Conservation (phyloP, 2,113 vertebrate genomes). For the Gymnogyps californianus region DNA sequence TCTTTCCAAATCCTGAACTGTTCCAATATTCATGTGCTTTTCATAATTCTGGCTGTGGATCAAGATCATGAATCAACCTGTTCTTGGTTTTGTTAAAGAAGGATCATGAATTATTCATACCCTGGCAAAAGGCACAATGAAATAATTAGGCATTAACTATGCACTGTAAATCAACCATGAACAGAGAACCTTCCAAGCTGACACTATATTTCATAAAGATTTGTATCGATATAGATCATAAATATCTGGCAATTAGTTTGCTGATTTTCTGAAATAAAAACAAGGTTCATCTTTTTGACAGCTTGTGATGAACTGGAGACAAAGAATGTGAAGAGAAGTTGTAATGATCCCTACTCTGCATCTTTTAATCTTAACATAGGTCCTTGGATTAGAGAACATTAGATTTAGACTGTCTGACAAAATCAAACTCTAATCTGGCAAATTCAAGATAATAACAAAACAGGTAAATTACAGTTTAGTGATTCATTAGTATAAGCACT, state of each 20-base stretch:
- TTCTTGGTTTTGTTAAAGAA: conserved; percentile 39
- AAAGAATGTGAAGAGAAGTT: background rate
- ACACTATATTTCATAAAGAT: conserved; percentile 7
- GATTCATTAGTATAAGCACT: background rate
- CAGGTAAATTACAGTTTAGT: background rate
- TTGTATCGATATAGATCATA: background rate
- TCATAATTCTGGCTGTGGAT: conserved; percentile 22
- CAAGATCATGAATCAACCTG: conserved; percentile 20
- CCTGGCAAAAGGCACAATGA: conserved; percentile 23
- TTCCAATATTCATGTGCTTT: background rate
- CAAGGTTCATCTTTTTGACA: background rate
- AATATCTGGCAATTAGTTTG: conserved; percentile 16
- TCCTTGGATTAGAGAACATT: background rate
- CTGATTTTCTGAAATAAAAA: conserved; percentile 17
- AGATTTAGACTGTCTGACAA: background rate
- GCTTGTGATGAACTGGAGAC: background rate
- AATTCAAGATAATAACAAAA: background rate
- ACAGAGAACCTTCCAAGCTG: background rate
- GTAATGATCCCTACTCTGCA: background rate
- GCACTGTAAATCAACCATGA: conserved; percentile 15
- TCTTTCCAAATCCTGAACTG: background rate
- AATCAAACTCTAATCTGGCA: background rate
- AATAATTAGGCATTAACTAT: conserved; percentile 33
- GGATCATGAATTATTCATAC: conserved; percentile 52
- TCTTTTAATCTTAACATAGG: background rate